phyloP scores from a whole-genome alignment of 2,113 vertebrate species.

The Elachura formosa region DNA sequence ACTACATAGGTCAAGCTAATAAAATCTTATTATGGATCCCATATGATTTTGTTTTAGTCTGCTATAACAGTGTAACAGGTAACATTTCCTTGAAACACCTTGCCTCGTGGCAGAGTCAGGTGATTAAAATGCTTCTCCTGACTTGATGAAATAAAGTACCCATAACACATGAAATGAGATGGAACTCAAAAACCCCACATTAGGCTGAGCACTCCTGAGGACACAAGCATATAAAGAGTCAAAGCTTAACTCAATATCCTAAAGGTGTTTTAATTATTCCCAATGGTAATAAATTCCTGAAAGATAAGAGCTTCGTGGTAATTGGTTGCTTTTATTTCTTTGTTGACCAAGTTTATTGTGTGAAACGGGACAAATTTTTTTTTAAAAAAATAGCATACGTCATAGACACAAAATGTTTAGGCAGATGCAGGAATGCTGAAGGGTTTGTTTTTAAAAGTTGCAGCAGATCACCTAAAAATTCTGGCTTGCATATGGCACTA shows the following conservation, averaged over 20 bases:
- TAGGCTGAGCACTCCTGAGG: neutral
- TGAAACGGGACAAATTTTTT: neutral
- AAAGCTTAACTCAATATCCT: neutral
- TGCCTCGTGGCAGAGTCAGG: neutral
- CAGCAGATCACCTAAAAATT: neutral
- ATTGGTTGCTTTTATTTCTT: neutral
- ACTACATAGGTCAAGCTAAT: constrained; percentile 29
- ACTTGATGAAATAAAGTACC: neutral
- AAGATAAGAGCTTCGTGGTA: neutral
- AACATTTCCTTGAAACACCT: neutral
- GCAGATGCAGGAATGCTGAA: neutral
- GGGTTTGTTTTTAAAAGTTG: neutral
- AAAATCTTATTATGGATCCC: neutral
- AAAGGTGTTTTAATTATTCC: neutral
- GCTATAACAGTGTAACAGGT: neutral
- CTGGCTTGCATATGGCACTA: neutral
- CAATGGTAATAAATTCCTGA: neutral
- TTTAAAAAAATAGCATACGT: neutral
- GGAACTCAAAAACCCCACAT: neutral
- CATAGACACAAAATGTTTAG: neutral
- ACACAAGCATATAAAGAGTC: neutral
- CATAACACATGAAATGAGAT: neutral
- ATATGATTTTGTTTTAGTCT: neutral
- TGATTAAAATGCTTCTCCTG: neutral
- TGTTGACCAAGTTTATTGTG: neutral